Evolutionary conservation across 2,888 invertebrate species (phyloP).

Genomic region (Hybos culiciformis): DNA sequence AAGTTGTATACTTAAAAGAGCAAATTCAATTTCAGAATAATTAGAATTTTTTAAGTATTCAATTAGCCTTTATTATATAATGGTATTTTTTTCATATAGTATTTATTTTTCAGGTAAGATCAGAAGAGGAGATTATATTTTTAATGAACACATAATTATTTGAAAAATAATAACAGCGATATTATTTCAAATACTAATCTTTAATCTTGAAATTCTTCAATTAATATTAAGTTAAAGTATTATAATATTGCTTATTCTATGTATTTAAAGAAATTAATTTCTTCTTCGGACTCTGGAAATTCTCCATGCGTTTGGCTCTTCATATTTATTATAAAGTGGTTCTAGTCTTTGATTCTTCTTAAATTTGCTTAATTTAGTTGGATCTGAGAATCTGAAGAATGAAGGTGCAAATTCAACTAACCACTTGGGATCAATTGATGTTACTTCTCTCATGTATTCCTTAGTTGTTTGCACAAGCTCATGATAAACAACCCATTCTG

Average conservation of each 20-base stretch:
- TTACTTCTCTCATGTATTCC: constrained; percentile 98
- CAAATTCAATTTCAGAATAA: too few relatives aligned
- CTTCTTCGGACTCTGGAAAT: constrained; percentile 84
- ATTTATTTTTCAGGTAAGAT: too few relatives aligned
- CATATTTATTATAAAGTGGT: constrained; percentile 96
- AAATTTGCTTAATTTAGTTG: constrained; percentile 94
- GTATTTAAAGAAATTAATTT: constrained; percentile 46
- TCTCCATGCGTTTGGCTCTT: constrained; percentile 98
- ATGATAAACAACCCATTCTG: constrained; percentile 99
- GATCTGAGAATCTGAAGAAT: constrained; percentile 98
- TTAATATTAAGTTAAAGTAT: background rate
- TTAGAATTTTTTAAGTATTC: too few relatives aligned
- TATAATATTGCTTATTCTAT: background rate
- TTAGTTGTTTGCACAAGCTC: constrained; percentile 97
- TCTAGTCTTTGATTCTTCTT: constrained; percentile 98
- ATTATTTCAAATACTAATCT: background rate
- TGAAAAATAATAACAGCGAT: background rate
- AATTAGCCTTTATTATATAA: too few relatives aligned
- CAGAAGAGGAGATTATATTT: too few relatives aligned
- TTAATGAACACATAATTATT: too few relatives aligned
- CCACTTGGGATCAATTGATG: constrained; percentile 96
- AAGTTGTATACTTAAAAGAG: too few relatives aligned
- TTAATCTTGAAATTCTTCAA: background rate
- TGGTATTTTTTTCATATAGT: too few relatives aligned
- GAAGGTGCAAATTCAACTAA: constrained; percentile 97